Conservation (phyloP, 2,888 invertebrate species). For the Cephonodes hylas region DNA sequence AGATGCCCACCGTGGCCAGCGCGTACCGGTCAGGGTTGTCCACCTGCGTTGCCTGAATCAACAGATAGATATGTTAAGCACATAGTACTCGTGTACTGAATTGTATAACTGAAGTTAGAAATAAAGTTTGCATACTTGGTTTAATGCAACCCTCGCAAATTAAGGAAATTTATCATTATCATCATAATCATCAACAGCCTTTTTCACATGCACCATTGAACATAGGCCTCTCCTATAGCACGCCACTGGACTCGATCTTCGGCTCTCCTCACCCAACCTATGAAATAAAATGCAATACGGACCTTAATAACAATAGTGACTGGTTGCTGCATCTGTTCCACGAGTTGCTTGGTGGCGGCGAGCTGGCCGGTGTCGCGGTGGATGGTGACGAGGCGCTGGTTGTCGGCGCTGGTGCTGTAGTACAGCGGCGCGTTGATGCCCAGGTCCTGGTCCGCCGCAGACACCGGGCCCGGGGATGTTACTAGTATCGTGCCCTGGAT, state of each 20-base stretch:
- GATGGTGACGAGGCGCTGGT: slow-evolving; percentile 81
- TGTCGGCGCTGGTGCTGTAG: slow-evolving; percentile 86
- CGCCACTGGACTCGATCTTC: too few relatives aligned
- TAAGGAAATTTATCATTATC: too few relatives aligned
- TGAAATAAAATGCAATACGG: background rate
- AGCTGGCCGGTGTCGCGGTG: slow-evolving; percentile 85
- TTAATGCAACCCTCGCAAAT: too few relatives aligned
- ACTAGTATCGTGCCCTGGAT: slow-evolving; percentile 83
- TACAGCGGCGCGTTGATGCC: slow-evolving; percentile 88
- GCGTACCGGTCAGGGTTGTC: slow-evolving; percentile 95
- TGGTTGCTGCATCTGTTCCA: slow-evolving; percentile 83
- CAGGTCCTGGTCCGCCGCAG: slow-evolving; percentile 90
- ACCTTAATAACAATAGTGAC: slow-evolving; percentile 91
- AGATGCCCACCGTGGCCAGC: slow-evolving; percentile 89
- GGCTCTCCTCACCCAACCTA: too few relatives aligned
- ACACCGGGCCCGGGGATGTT: slow-evolving; percentile 86
- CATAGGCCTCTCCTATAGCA: too few relatives aligned
- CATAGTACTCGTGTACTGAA: too few relatives aligned
- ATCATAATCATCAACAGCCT: too few relatives aligned
- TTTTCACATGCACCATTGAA: too few relatives aligned
- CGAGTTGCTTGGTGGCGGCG: slow-evolving; percentile 79
- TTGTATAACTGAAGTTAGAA: too few relatives aligned
- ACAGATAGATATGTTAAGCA: background rate
- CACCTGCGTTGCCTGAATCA: slow-evolving; percentile 89
- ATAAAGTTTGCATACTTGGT: too few relatives aligned